Base-by-base conservation (phyloP, 2,888 invertebrate genomes). In the Hoplodrina blanda region DNA sequence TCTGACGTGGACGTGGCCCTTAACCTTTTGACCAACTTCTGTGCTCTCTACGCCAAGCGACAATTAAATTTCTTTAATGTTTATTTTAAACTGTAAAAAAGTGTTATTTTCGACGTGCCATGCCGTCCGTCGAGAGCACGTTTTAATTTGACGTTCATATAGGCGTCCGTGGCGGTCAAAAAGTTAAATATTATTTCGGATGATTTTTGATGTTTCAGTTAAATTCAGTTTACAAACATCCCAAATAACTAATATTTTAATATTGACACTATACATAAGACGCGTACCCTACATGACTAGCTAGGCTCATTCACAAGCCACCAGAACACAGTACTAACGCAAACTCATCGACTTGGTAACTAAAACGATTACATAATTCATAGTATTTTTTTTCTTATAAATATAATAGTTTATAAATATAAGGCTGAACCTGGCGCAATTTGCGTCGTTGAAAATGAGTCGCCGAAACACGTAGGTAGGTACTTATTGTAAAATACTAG, bases 271-370 rank as follows among this genome's bases (percentile, higher is more conserved):
- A 74, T 59, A 77, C 74, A 67, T 54, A 68, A 57, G 56, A 68
- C 60, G 62, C 78, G 59, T 73, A 69, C 59, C 71, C 82, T 83
- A 84, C 71, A 75, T 87, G 89, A 89, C 89, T 89, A 88, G 88
- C 81, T 80, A 81, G 76, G 83, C 81, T 78, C 69, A 46, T 55
- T 66, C 59, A 57, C 56, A 64, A 78, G 78, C 73, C 77, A 56
- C 62, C 62, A 62, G 55, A 80, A 82, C 69, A 79, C 82, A 49
- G 70, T 56, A 55, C 69, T 50, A 54, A 55, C 69, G 72, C 73
- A 85, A 56, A 77, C 62, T 49, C 46, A 63, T 63, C 56, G 25
- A 57, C 19, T 63, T 78, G 78, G 78, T 78, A 78, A 78, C 78
- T 82, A 73, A 66, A 77, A 62, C 10, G 17, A 82, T 66, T 63